phyloP scores from a whole-genome alignment of 1,140 invertebrate species.

The Dendroctonus ponderosae region DNA sequence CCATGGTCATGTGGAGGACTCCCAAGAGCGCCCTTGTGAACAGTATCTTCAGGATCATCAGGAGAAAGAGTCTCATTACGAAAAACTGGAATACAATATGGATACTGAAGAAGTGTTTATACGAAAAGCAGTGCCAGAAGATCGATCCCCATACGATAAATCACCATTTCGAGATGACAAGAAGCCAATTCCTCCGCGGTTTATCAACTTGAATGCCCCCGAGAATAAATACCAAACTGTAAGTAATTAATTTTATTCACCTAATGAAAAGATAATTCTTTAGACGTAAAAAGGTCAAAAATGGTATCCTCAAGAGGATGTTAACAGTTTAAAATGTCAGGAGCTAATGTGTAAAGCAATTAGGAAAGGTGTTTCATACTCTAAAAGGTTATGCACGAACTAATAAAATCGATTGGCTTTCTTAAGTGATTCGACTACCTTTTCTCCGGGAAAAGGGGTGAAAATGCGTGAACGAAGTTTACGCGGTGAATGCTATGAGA shows the following conservation, averaged over 20 bases:
- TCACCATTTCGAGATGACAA: conserved; percentile 37
- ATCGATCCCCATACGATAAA: conserved; percentile 33
- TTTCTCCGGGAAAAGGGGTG: no score
- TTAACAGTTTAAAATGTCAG: no score
- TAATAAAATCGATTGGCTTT: no score
- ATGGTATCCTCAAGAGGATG: no score
- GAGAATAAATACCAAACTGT: conserved; percentile 42
- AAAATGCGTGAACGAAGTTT: no score
- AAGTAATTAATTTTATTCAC: conserved; percentile 9
- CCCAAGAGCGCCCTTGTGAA: conserved; percentile 13
- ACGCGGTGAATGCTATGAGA: no score
- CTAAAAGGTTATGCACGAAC: no score
- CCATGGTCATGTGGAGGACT: conserved; percentile 46
- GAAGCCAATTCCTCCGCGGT: conserved; percentile 43
- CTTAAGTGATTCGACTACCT: no score
- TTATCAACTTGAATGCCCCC: conserved; percentile 41
- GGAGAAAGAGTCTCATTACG: conserved; percentile 26
- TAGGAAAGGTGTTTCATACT: no score
- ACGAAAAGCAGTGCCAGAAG: conserved; percentile 21
- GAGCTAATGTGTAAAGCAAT: no score
- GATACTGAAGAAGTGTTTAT: conserved; percentile 21
- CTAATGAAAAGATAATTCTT: no score
- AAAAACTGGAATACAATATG: conserved; percentile 33
- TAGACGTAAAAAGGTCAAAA: no score
- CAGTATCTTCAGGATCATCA: conserved; percentile 20